Conservation (phyloP, 2,888 invertebrate genomes). For the Cosmopolites sordidus region DNA sequence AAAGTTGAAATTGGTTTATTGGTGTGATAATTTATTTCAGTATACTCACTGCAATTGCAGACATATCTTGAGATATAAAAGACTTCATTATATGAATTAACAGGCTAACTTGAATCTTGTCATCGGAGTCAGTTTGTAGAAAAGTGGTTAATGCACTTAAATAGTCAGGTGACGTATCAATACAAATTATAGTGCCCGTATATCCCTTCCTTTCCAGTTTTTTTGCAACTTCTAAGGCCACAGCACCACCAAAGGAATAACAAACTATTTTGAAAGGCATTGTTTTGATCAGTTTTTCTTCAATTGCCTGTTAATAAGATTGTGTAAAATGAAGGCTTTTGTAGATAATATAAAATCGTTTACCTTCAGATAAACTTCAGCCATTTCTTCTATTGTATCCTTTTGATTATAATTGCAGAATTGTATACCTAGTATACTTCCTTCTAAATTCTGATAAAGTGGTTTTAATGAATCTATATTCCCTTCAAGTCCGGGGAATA, state of each 20-base stretch:
- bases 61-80: slow-evolving; percentile 46
- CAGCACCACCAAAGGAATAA: slow-evolving; percentile 82
- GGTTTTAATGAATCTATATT: slow-evolving; percentile 54
- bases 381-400: slow-evolving; percentile 53
- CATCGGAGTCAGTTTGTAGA: slow-evolving; percentile 48
- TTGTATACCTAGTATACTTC: slow-evolving; percentile 55
- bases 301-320: slow-evolving; percentile 50
- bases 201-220: slow-evolving; percentile 65
- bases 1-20: slow-evolving; percentile 29
- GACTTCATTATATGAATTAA: slow-evolving; percentile 50
- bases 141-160: slow-evolving; percentile 52
- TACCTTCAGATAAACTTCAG: slow-evolving; percentile 54
- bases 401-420: slow-evolving; percentile 50
- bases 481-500: slow-evolving; percentile 69
- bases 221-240: slow-evolving; percentile 72
- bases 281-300: slow-evolving; percentile 52
- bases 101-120: slow-evolving; percentile 54
- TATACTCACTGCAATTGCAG: slow-evolving; percentile 42
- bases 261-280: slow-evolving; percentile 70
- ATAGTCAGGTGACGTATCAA: slow-evolving; percentile 77
- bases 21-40: too few relatives aligned
- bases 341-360: too few relatives aligned
- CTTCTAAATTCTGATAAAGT: slow-evolving; percentile 52
- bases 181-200: slow-evolving; percentile 63
- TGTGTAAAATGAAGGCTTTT: background rate